phyloP scores from a whole-genome alignment of 1,140 invertebrate genomes.

The Hermetia illucens region DNA sequence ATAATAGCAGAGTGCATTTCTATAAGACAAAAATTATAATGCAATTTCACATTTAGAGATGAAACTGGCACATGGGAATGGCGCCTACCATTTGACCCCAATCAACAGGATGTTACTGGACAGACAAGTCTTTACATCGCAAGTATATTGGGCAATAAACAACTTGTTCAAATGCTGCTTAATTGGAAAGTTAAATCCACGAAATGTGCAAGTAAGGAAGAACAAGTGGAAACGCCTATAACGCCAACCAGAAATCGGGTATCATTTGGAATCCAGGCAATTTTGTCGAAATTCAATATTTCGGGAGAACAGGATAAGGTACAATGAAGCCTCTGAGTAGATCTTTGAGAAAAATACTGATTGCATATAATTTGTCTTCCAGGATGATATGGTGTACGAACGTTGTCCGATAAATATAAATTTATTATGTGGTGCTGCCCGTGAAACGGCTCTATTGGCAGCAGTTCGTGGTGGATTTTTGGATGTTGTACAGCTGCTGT shows the following conservation, averaged over 20 bases:
- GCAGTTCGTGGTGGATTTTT: constrained; percentile 63
- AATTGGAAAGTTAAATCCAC: constrained; percentile 54
- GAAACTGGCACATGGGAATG: constrained; percentile 64
- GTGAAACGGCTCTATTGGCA: constrained; percentile 62
- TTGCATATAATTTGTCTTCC: constrained; percentile 14
- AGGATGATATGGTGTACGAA: constrained; percentile 36
- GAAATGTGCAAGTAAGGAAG: constrained; percentile 26
- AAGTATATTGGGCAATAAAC: constrained; percentile 66
- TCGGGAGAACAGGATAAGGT: constrained; percentile 17
- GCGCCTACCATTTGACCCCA: constrained; percentile 77
- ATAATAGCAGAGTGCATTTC: no score
- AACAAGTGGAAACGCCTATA: constrained; percentile 15
- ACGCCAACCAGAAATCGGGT: constrained; percentile 53
- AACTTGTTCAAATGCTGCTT: constrained; percentile 64
- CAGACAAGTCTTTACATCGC: constrained; percentile 83
- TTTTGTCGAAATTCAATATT: constrained; percentile 69
- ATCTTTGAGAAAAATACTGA: background rate
- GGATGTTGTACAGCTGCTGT: constrained; percentile 55
- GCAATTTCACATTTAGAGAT: constrained; percentile 38
- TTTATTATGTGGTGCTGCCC: constrained; percentile 45
- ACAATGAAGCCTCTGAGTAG: no score
- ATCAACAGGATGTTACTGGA: constrained; percentile 75
- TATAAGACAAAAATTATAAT: background rate
- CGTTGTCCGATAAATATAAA: constrained; percentile 59
- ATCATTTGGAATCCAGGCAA: constrained; percentile 73